These are phyloP conservation scores for Mycetomoellerius zeteki DNA, from an alignment of 1,140 invertebrate genomes.

Conservation along the genomic window DNA sequence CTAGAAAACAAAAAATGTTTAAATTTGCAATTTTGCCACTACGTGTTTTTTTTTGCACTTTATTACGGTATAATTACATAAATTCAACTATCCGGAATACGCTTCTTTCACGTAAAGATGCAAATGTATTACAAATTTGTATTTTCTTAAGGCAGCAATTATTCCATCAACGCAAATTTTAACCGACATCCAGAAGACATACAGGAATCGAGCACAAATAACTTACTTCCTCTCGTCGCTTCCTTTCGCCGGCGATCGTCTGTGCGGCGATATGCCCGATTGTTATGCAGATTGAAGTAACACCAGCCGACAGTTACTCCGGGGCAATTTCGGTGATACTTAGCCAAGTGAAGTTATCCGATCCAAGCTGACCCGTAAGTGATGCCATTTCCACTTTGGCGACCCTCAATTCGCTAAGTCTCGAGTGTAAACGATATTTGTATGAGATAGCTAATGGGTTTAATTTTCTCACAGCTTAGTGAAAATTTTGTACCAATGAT, in stretches of 20 bases:
- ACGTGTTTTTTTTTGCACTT: not conserved
- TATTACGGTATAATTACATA: not conserved
- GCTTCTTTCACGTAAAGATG: not conserved
- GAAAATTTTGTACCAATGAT: constrained; percentile 3
- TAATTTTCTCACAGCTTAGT: not conserved
- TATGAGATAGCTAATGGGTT: not conserved
- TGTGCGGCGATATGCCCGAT: constrained; percentile 54
- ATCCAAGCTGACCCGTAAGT: constrained; percentile 64
- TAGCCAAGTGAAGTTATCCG: constrained; percentile 62
- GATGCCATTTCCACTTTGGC: constrained; percentile 59
- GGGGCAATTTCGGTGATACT: constrained; percentile 69
- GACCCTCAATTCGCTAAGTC: constrained; percentile 23
- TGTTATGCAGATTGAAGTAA: constrained; percentile 79
- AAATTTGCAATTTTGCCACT: constrained; percentile 4
- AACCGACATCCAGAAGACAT: constrained; percentile 40
- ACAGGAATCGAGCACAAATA: constrained; percentile 67
- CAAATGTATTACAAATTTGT: not conserved
- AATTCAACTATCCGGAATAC: constrained; percentile 7
- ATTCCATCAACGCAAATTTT: constrained; percentile 62
- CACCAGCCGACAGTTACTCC: constrained; percentile 62
- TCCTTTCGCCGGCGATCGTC: constrained; percentile 12
- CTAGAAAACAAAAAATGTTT: not conserved
- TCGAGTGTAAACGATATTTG: constrained; percentile 40
- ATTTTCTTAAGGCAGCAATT: not conserved
- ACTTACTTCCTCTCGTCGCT: constrained; percentile 58